Conservation (phyloP, 2,888 invertebrate species). For the Nematopogon swammerdamellus region DNA sequence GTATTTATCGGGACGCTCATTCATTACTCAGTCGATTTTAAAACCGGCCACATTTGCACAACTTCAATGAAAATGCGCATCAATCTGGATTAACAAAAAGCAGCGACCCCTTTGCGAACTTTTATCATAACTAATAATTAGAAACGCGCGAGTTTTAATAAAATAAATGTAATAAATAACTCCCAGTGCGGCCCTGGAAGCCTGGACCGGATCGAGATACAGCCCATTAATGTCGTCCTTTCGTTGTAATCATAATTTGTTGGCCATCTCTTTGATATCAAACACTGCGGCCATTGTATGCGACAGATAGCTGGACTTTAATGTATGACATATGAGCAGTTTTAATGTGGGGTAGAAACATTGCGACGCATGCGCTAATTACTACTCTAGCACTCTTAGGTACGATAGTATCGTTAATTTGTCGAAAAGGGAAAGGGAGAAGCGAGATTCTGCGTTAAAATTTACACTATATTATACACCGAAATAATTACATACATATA, state of each 20-base stretch:
- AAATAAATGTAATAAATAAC: constrained; percentile 16
- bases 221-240: constrained; percentile 32
- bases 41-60: neutral
- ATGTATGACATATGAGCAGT: no score
- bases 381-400: no score
- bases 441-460: no score
- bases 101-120: constrained; percentile 9
- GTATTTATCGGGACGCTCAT: no score
- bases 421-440: no score
- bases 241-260: constrained; percentile 49
- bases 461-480: no score
- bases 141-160: constrained; percentile 13
- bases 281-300: constrained; percentile 12
- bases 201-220: constrained; percentile 5
- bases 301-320: constrained; percentile 6
- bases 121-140: constrained; percentile 18
- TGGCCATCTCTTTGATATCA: constrained; percentile 21
- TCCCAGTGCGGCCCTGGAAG: constrained; percentile 12
- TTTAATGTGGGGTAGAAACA: no score
- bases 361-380: no score
- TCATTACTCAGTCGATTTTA: no score
- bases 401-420: no score
- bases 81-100: constrained; percentile 15
- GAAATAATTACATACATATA: no score
- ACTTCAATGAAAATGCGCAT: constrained; percentile 8